Percentiles rank a stretch among this genome's conserved stretches.
These are phyloP conservation scores for Labroides dimidiatus DNA, from an alignment of 2,797 vertebrate genomes.

Conservation along the genomic window DNA sequence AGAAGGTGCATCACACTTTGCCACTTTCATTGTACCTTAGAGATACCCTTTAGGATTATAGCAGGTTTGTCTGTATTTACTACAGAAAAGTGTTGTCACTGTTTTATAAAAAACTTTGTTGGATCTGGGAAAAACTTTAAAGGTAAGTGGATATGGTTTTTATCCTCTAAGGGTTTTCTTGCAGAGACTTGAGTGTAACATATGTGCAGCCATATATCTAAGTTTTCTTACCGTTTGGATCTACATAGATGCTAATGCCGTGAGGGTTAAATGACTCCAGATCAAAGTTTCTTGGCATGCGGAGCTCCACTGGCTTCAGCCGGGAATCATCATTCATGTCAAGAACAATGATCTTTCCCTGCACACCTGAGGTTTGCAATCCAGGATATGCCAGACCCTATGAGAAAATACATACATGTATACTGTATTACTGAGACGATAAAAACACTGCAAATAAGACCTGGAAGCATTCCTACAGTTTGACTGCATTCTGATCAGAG, in stretches of 20 bases:
- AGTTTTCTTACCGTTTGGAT: slow-evolving; percentile 78
- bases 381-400: slow-evolving; percentile 87
- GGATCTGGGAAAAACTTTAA: neutral
- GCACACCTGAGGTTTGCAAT: slow-evolving; percentile 73
- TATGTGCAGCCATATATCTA: neutral
- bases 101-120: neutral
- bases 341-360: slow-evolving; percentile 87
- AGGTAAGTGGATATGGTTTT: neutral
- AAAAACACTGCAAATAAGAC: neutral
- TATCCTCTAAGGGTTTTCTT: neutral
- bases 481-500: too few species aligned
- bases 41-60: neutral
- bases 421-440: neutral
- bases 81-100: neutral
- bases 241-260: slow-evolving; percentile 88
- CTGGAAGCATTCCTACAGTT: too few species aligned
- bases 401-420: neutral
- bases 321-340: slow-evolving; percentile 79
- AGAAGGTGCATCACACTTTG: neutral
- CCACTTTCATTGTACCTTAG: neutral
- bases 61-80: slow-evolving; percentile 8
- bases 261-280: slow-evolving; percentile 92
- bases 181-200: neutral
- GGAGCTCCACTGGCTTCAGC: slow-evolving; percentile 82
- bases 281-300: slow-evolving; percentile 84